These are phyloP conservation scores for Luperina nickerlii DNA, from an alignment of 2,888 invertebrate species.

Conservation along the genomic window DNA sequence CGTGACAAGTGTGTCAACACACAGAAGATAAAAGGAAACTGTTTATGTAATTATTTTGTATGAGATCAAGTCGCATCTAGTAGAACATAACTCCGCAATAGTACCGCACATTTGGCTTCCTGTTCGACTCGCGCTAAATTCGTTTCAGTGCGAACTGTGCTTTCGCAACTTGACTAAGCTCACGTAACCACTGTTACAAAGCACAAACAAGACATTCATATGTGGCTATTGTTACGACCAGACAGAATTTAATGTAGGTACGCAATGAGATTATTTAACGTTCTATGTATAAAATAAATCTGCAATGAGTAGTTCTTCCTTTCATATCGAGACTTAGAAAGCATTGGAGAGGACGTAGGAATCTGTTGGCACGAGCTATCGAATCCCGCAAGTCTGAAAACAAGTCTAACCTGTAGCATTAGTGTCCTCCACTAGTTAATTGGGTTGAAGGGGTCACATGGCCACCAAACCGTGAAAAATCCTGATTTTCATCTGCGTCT, in stretches of 20 bases:
- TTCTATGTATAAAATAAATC: not conserved
- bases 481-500: conserved; percentile 43
- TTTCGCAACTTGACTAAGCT: conserved; percentile 85
- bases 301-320: not conserved
- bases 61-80: conserved; percentile 68
- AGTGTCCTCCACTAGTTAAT: conserved; percentile 23
- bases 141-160: conserved; percentile 81
- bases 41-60: not conserved
- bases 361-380: not conserved
- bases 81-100: conserved; percentile 59
- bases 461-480: conserved; percentile 39
- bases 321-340: conserved; percentile 1
- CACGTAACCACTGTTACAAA: conserved; percentile 84
- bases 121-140: conserved; percentile 82
- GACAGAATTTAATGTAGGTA: conserved; percentile 38
- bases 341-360: not conserved
- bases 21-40: not conserved
- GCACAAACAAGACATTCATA: conserved; percentile 71
- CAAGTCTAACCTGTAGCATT: conserved; percentile 33
- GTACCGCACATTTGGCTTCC: conserved; percentile 76
- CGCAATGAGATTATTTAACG: conserved; percentile 34
- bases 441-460: conserved; percentile 46
- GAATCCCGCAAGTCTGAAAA: conserved; percentile 15
- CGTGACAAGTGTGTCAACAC: no score
- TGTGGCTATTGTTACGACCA: conserved; percentile 59